phyloP scores from a whole-genome alignment of 2,113 vertebrate species.

The Notiomystis cincta region DNA sequence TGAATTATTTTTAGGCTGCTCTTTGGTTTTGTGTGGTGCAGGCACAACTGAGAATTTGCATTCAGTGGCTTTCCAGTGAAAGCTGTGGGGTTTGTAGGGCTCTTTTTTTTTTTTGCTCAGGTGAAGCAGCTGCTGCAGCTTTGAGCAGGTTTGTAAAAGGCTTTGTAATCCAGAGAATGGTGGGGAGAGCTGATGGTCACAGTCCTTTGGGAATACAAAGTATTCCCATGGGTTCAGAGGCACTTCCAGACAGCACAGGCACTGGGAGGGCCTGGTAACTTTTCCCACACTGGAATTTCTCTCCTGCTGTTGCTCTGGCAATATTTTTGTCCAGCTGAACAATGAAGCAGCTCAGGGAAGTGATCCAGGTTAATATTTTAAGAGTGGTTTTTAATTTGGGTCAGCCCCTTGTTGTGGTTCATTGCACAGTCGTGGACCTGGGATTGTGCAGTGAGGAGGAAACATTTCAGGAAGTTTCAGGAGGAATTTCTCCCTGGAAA shows the following conservation, averaged over 20 bases:
- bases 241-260: background rate
- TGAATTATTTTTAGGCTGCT: background rate
- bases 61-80: background rate
- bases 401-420: background rate
- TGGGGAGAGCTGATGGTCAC: background rate
- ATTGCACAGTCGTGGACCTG: background rate
- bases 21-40: background rate
- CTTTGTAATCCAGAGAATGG: background rate
- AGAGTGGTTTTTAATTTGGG: background rate
- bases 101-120: background rate
- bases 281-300: background rate
- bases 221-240: background rate
- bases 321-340: background rate
- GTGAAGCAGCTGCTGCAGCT: background rate
- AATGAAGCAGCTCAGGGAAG: background rate
- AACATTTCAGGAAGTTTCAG: background rate
- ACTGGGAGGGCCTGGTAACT: background rate
- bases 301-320: background rate
- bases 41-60: background rate
- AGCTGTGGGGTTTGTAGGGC: background rate
- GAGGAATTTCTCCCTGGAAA: fast-evolving
- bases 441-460: background rate
- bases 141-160: background rate
- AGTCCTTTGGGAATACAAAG: background rate
- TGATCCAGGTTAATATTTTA: background rate